Evolutionary conservation across 2,888 invertebrate genomes (phyloP), one percentile per base, ranked within the genome.

Genomic region (Cheilosia variabilis): DNA sequence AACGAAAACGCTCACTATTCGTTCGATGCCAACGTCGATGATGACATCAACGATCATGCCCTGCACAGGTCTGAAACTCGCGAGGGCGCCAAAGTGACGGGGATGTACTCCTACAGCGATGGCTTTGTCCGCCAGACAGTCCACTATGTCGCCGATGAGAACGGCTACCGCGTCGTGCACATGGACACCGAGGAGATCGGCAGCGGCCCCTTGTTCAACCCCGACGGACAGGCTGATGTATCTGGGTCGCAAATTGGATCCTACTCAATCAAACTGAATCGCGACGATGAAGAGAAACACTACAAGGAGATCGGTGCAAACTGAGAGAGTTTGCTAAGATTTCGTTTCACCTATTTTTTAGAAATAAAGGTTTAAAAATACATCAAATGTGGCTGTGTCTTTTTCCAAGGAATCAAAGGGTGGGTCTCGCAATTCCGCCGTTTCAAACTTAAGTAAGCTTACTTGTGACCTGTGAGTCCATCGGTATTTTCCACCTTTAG

Each of bases 61-160:
- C 91, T 92, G 7, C 57, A 87, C 0, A 90, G 93, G 0, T 89
- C 92, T 50, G 93, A 94, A 88, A 89, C 89, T 1, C 91, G 92
- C 27, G 91, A 92, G 3, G 91, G 91, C 2, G 72, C 88, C 4
- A 90, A 90, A 69, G 89, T 89, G 1, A 91, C 88, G 50, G 95
- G 95, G 2, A 91, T 92, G 82, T 95, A 95, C 89, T 93, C 93
- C 5, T 95, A 95, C 91, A 93, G 93, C 84, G 95, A 95, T 90
- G 95, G 95, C 0, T 94, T 91, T 88, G 93, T 93, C 87, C 92
- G 91, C 88, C 93, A 94, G 22, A 94, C 93, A 0, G 93, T 94
- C 0, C 90, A 93, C 83, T 95, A 95, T 89, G 93, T 92, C 71
- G 95, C 95, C 88, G 95, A 95, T 90, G 93, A 94, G 88, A 93